Base-by-base conservation (phyloP, 2,113 vertebrate genomes). In the Aplodontia rufa region DNA sequence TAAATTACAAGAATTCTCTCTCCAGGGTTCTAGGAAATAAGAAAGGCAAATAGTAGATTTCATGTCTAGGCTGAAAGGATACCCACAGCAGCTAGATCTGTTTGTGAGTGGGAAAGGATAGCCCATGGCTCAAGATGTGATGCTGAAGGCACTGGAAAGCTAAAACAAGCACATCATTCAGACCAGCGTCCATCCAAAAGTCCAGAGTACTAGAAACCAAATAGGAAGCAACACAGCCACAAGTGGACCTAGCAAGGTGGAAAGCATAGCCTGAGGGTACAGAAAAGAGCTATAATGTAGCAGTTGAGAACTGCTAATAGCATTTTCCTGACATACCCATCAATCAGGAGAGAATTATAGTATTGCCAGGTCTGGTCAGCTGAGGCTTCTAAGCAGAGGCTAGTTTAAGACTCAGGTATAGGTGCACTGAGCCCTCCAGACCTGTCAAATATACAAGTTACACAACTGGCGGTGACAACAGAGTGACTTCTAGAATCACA, bases 341-440 rank as follows among this genome's bases (percentile, higher is more conserved):
- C 3, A 0, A 68, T n/a, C 12, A 55, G 16, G 14, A 68, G 1
- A 32, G 35, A 75, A 40, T 1, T 3, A 1, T 40, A 35, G 40
- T 58, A 13, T 37, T n/a, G 3, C 22, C 6, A 37, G 16, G 26
- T 42, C 42, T 87, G 40, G 69, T 79, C 37, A 64, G 4, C 20
- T 37, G 10, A 51, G 30, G 0, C 13, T 86, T 75, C 68, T 81
- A 49, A 49, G 9, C 17, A 40, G 22, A 94, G 81, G 37, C 32
- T 55, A 3, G 2, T n/a, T n/a, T 53, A 83, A 74, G 32, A 19
- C 51, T 84, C 2, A 19, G 7, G 1, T 5, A 4, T 28, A 11
- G 28, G 28, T 64, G 35, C 58, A 17, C 12, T 55, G 16, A 49
- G 26, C 37, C 47, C 26, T 78, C 4, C 14, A 51, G 51, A 78